phyloP scores from a whole-genome alignment of 2,888 invertebrate species.

The Luperina nickerlii region DNA sequence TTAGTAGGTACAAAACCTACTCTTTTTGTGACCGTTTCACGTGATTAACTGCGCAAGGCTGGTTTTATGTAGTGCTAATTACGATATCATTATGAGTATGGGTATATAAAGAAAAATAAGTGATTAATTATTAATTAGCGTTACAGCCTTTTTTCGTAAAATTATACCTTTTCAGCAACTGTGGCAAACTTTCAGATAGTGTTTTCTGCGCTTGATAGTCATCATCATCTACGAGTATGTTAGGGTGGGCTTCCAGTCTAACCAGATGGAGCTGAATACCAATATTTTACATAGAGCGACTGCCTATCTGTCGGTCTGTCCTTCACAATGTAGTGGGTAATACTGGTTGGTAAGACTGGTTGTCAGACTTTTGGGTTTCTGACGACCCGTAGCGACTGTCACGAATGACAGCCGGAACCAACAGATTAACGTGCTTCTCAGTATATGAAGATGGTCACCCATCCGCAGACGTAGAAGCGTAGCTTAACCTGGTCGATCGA shows the following conservation, averaged over 20 bases:
- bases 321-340: too few relatives aligned
- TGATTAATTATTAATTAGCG: constrained; percentile 11
- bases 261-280: too few relatives aligned
- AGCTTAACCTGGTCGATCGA: too few relatives aligned
- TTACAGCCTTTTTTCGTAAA: neutral
- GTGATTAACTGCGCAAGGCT: constrained; percentile 13
- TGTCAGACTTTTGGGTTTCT: too few relatives aligned
- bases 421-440: neutral
- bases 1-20: neutral
- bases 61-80: constrained; percentile 26
- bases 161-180: neutral
- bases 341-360: neutral
- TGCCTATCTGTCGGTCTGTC: too few relatives aligned
- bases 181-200: neutral
- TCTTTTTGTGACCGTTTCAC: constrained; percentile 10
- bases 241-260: too few relatives aligned
- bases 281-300: too few relatives aligned
- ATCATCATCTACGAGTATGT: too few relatives aligned
- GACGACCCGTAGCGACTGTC: neutral
- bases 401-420: neutral
- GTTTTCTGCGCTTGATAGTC: neutral
- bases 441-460: neutral
- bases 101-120: neutral
- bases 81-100: constrained; percentile 18
- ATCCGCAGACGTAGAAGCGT: neutral